Base-by-base conservation (phyloP, 2,888 invertebrate genomes). In the Glaucopsyche alexis region DNA sequence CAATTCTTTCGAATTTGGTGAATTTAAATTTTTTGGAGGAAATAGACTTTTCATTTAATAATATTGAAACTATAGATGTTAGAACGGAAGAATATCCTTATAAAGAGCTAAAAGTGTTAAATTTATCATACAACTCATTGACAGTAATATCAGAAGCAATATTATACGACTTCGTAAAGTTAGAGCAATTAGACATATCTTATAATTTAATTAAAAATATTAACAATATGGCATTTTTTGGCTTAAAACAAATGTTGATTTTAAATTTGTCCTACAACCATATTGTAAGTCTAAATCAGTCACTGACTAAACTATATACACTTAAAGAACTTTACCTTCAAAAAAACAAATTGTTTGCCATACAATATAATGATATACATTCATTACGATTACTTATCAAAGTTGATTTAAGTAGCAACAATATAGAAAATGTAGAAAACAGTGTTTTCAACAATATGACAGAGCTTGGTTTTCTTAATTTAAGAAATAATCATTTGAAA, bases 391-490 rank as follows among this genome's bases (percentile, higher is more conserved):
- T 11, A 19, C 45, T 67, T 16, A 45, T 75, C 14, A 76, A 45
- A 49, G 64, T 90, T 38, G 79, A 86, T 76, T 75, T 89, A 14
- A 81, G 80, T 72, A 73, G 82, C 16, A 90, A 90, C 78, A 49
- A 75, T n/a, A 69, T 90, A n/a, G 79, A 79, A 52, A 45, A 45
- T 1, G 70, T 83, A 7, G 79, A 80, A 75, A 79, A 82, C 19
- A 71, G 75, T 14, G 73, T 75, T 60, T 65, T 55, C 11, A 11
- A 50, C 5, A 73, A 65, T 50, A 49, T 72, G 65, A 7, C 50
- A 7, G 8, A 16, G 9, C 65, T 72, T 38, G 14, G 13, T 49
- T 47, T 13, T 5, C 45, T 72, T 16, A 64, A 66, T 49, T 38
- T 72, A 38, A 72, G 38, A 19, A 19, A 47, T 65, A 72, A 72